Percentiles rank a stretch among this genome's conserved stretches.
Evolutionary conservation across 2,888 invertebrate species (phyloP).

Genomic region (Drosophila meridionalis): DNA sequence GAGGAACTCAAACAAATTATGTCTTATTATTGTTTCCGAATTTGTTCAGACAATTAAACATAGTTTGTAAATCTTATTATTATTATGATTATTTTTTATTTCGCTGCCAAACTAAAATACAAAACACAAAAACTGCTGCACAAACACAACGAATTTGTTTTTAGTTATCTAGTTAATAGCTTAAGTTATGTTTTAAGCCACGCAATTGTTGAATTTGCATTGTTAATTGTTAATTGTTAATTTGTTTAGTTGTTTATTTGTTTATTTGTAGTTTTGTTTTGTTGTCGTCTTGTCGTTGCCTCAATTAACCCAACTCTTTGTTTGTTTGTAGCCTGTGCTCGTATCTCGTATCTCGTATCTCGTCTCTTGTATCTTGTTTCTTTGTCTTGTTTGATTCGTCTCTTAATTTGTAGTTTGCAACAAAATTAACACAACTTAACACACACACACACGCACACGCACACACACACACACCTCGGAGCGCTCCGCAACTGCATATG

Average conservation of each 20-base stretch:
- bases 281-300: conserved; percentile 62
- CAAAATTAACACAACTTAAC: conserved; percentile 17
- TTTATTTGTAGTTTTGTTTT: conserved; percentile 56
- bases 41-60: not conserved
- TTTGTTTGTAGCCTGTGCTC: conserved; percentile 40
- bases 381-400: conserved; percentile 33
- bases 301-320: conserved; percentile 44
- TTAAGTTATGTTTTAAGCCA: conserved; percentile 47
- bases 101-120: conserved; percentile 21
- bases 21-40: conserved; percentile 17
- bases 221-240: conserved; percentile 37
- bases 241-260: not conserved
- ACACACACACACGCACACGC: conserved; percentile 13
- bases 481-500: conserved; percentile 29
- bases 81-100: conserved; percentile 1
- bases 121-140: conserved; percentile 42
- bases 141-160: conserved; percentile 41
- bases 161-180: conserved; percentile 32
- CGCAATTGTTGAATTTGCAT: conserved; percentile 36
- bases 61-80: conserved; percentile 18
- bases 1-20: not conserved
- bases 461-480: conserved; percentile 6
- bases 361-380: conserved; percentile 26
- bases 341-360: conserved; percentile 8
- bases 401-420: conserved; percentile 29